Evolutionary conservation across 2,888 invertebrate species (phyloP), one percentile per base, ranked within the genome.

Genomic region (Meta bourneti): DNA sequence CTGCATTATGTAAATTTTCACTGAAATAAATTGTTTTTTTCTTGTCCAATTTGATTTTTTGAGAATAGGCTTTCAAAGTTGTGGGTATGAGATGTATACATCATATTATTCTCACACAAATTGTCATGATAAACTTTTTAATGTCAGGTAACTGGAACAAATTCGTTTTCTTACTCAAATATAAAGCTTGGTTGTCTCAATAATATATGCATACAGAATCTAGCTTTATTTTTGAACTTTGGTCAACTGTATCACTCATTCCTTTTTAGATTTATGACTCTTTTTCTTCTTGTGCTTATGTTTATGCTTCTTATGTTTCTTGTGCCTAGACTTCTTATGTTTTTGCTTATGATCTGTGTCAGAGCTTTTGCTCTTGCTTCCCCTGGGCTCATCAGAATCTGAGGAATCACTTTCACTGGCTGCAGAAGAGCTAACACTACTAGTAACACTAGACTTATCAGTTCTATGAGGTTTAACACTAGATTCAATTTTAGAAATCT

Each of bases 231-330:
- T 61, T 6, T 61, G 16, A 61, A 11, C 61, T 8, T 61, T 8
- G 61, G 61, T 16, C 16, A 61, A 61, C 34, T 7, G 61, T 9
- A 86, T 7, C 20, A 83, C 9, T 80, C 84, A 81, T 34, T 88
- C 78, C 69, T 78, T 71, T 84, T 85, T 93, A 11, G 85, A 91
- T 86, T 91, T 93, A 52, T 93, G 91, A 82, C 93, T 91, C 74
- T 93, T 93, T 49, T 91, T 93, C 84, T 93, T 93, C 74, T 93
- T 83, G 72, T 88, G 82, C 54, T 92, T 91, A 49, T 89, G 87
- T 82, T 92, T 20, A 94, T 94, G 93, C 69, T 93, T 93, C 84
- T 93, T 93, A 72, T 93, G 93, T 54, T 93, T 93, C 13, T 92
- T 93, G 71, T 93, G 93, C 34, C 84, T 89, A 0, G 90, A 80